Conservation (phyloP, 2,797 vertebrate species). For the Glossophaga mutica region DNA sequence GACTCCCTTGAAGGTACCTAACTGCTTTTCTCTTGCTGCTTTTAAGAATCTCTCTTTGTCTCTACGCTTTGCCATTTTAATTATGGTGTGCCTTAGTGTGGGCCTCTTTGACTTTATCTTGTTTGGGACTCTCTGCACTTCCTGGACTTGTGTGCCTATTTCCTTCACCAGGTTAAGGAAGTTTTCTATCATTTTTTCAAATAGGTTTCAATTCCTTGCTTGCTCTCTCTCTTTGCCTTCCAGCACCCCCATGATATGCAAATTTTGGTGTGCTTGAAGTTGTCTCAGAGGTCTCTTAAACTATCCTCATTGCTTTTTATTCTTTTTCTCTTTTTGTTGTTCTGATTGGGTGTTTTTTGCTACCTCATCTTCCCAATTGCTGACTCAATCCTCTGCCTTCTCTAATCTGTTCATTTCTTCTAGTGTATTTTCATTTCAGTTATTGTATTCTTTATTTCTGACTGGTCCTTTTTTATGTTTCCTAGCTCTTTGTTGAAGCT, state of each 20-base stretch:
- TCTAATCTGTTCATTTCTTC: background rate
- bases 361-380: background rate
- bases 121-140: background rate
- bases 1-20: background rate
- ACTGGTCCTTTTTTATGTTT: background rate
- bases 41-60: background rate
- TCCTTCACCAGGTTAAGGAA: background rate
- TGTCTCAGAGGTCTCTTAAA: background rate
- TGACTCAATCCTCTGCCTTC: background rate
- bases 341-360: background rate
- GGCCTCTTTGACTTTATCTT: background rate
- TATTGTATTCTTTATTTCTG: background rate
- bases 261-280: background rate
- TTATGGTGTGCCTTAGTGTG: background rate
- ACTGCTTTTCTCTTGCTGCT: background rate
- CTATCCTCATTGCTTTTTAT: background rate
- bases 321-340: background rate
- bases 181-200: background rate
- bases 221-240: background rate
- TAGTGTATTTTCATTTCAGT: background rate
- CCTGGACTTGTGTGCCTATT: background rate
- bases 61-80: background rate
- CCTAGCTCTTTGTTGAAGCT: background rate
- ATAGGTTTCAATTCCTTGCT: background rate
- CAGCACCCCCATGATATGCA: background rate